These are phyloP conservation scores for Zaprionus davidi DNA, from an alignment of 1,140 invertebrate genomes.

Conservation along the genomic window DNA sequence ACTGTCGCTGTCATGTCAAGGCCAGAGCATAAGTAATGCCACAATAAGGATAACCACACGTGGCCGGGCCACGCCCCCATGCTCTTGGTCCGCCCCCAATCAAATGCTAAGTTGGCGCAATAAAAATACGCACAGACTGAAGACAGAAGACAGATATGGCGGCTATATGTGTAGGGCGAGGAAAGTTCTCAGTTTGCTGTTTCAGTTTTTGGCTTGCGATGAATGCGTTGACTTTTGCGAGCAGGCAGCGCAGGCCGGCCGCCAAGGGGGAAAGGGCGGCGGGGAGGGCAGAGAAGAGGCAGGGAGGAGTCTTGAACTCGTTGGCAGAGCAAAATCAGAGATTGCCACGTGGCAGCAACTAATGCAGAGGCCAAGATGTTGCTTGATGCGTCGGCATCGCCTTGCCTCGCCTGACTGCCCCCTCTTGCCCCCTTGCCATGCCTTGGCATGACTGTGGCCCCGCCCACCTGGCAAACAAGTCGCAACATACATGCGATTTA, in stretches of 20 bases:
- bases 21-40: constrained; percentile 14
- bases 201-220: constrained; percentile 21
- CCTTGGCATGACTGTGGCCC: constrained; percentile 1
- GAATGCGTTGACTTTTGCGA: constrained; percentile 37
- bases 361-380: constrained; percentile 41
- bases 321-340: constrained; percentile 30
- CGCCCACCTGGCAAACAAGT: constrained; percentile 65
- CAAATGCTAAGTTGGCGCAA: constrained; percentile 48
- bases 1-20: constrained; percentile 27
- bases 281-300: neutral
- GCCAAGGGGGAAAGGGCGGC: neutral
- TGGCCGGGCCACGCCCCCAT: constrained; percentile 1
- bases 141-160: constrained; percentile 7
- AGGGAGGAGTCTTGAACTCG: neutral
- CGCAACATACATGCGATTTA: constrained; percentile 77
- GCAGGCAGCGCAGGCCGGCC: neutral
- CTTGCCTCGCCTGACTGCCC: neutral
- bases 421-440: neutral
- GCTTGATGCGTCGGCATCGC: constrained; percentile 25
- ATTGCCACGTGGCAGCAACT: constrained; percentile 33
- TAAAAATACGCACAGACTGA: constrained; percentile 42
- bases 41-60: constrained; percentile 32
- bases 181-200: constrained; percentile 5
- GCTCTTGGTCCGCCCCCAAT: constrained; percentile 17
- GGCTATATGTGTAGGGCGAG: constrained; percentile 12